A percentile compares a stretch with the other conserved stretches of the same genome.
phyloP scores from a whole-genome alignment of 1,140 invertebrate species.

The Drosophila mauritiana region DNA sequence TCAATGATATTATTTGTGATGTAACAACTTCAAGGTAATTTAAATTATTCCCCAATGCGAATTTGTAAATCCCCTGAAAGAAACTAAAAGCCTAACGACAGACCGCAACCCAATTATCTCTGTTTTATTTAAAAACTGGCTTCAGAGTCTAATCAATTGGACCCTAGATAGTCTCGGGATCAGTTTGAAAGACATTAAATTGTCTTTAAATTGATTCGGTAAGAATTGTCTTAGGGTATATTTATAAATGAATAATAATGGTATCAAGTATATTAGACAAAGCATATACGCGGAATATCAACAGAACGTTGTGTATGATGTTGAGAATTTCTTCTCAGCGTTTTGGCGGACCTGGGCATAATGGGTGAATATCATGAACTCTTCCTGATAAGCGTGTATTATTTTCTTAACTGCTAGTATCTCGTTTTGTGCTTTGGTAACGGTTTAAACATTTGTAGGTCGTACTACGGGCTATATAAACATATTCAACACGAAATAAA shows the following conservation, averaged over 20 bases:
- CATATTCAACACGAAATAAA: constrained; percentile 18
- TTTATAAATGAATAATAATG: constrained; percentile 80
- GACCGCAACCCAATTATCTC: neutral
- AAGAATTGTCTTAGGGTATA: constrained; percentile 61
- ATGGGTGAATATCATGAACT: constrained; percentile 57
- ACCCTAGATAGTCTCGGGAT: constrained; percentile 11
- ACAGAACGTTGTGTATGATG: constrained; percentile 11
- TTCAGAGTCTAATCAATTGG: constrained; percentile 30
- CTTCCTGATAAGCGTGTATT: neutral
- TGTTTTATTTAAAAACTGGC: neutral
- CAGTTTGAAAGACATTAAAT: neutral
- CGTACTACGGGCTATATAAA: constrained; percentile 12
- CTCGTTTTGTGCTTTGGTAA: constrained; percentile 68
- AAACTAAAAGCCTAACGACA: constrained; percentile 28
- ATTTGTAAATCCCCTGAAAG: constrained; percentile 50
- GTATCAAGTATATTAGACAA: constrained; percentile 33
- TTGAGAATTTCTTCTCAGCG: neutral
- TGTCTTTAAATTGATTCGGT: too few species aligned
- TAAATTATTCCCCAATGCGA: constrained; percentile 5
- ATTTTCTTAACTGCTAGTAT: constrained; percentile 31
- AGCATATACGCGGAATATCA: constrained; percentile 49
- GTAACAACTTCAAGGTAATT: constrained; percentile 45
- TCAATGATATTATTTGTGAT: constrained; percentile 56
- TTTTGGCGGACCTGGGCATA: neutral
- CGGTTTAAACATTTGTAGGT: constrained; percentile 61